Evolutionary conservation across 2,113 vertebrate genomes (phyloP).

Genomic region (human (Homo sapiens)): DNA sequence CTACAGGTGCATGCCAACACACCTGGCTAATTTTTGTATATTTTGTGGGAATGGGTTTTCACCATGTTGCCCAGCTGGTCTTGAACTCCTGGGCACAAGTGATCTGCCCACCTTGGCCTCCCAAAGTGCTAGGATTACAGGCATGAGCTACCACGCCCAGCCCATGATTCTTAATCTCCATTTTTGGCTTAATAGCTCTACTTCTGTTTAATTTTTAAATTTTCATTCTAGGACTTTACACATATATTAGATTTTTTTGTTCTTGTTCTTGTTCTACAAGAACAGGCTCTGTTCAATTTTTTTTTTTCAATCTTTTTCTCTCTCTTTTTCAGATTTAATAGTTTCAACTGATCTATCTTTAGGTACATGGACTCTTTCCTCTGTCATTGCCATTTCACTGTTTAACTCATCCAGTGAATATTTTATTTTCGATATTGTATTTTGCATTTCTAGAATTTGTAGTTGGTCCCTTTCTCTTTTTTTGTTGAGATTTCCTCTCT

Average conservation of each 20-base stretch:
- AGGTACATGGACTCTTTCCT: background rate
- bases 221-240: background rate
- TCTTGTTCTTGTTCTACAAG: background rate
- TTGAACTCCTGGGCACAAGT: background rate
- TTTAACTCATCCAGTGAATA: background rate
- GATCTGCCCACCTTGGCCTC: background rate
- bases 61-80: background rate
- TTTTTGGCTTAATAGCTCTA: background rate
- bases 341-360: background rate
- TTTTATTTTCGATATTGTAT: too few species aligned
- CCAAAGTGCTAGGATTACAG: background rate
- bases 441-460: too few species aligned
- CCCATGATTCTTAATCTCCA: background rate
- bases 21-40: background rate
- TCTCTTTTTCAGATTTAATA: background rate
- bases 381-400: background rate
- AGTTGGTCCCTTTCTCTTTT: too few species aligned
- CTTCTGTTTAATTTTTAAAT: background rate
- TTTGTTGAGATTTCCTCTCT: too few species aligned
- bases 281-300: background rate
- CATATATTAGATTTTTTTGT: background rate
- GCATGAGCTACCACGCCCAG: background rate
- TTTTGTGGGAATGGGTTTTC: background rate
- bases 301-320: background rate
- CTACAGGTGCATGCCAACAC: background rate